Percentiles rank a stretch among this genome's conserved stretches.
phyloP scores from a whole-genome alignment of 2,888 invertebrate genomes.

The Hemicrepidius hirtus region DNA sequence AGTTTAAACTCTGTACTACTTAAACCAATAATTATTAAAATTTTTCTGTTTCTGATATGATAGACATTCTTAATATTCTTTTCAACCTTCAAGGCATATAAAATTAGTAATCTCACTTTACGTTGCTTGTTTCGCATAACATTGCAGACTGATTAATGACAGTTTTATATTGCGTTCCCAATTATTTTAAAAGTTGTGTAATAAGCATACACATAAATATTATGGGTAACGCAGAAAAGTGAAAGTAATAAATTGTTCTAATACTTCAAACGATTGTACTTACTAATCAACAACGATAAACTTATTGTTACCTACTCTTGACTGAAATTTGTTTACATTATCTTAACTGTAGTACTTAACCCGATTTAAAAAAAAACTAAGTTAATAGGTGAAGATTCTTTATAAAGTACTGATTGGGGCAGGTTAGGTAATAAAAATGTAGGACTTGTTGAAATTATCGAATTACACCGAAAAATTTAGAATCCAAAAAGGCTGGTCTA shows the following conservation, averaged over 20 bases:
- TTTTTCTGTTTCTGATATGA: no score
- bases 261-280: slow-evolving; percentile 4
- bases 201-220: slow-evolving; percentile 7
- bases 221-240: slow-evolving; percentile 13
- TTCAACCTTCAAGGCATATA: no score
- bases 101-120: not conserved
- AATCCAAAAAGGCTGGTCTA: not conserved
- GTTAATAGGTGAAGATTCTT: not conserved
- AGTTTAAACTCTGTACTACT: no score
- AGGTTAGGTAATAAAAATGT: not conserved
- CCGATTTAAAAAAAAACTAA: not conserved
- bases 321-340: not conserved
- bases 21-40: no score
- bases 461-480: not conserved
- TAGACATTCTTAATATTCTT: no score
- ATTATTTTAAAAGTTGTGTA: slow-evolving; percentile 22
- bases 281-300: not conserved
- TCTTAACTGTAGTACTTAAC: slow-evolving; percentile 7
- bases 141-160: slow-evolving; percentile 20
- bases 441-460: not conserved
- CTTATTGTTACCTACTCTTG: not conserved
- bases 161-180: slow-evolving; percentile 17
- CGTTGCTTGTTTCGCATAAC: not conserved
- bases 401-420: not conserved
- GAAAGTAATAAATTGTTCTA: slow-evolving; percentile 16